Evolutionary conservation across 2,797 vertebrate genomes (phyloP), one percentile per base, ranked within the genome.

Genomic region (Amazonetta brasiliensis): DNA sequence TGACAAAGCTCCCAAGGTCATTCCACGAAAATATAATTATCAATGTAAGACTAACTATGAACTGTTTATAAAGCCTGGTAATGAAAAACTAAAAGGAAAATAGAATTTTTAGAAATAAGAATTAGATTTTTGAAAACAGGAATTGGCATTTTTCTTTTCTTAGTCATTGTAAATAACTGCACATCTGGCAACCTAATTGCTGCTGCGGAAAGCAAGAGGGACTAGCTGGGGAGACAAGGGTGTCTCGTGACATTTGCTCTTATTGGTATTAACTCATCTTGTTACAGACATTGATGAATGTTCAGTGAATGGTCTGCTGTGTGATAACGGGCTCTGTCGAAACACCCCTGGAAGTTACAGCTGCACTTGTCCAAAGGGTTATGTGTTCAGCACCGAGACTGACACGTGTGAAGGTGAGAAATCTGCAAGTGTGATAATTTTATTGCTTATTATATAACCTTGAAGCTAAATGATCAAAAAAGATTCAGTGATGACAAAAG

Each of bases 341-440:
- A 99, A 99, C 97, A 99, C 98, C 9, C 99, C 98, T 0, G 99
- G 99, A 88, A 99, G 99, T 90, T 99, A 98, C 96, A 98, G 98
- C 88, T 99, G 99, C 96, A 98, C 98, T 91, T 98, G 98, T 66
- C 98, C 98, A 26, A 96, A 94, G 77, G 98, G 98, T 14, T 98
- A 96, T 69, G 25, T 98, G 41, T 98, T 98, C 95, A 98, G 96
- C 75, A 78, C 79, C 1, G 97, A 98, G 80, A 98, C 97, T 5
- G 98, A 98, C 68, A 98, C 97, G 1, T 98, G 98, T 63, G 98
- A 98, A 98, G 98, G 98, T 98, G 92, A 98, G 93, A 59, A 71
- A 22, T 68, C 39, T 54, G 19, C 26, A 12, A 4, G 3, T 16
- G 0, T 64, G 14, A 44, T 73, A 13, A 12, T 19, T 52, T 5